Percentiles rank a stretch among this genome's conserved stretches.
phyloP scores from a whole-genome alignment of 2,888 invertebrate genomes.

The Nyleta sp. region DNA sequence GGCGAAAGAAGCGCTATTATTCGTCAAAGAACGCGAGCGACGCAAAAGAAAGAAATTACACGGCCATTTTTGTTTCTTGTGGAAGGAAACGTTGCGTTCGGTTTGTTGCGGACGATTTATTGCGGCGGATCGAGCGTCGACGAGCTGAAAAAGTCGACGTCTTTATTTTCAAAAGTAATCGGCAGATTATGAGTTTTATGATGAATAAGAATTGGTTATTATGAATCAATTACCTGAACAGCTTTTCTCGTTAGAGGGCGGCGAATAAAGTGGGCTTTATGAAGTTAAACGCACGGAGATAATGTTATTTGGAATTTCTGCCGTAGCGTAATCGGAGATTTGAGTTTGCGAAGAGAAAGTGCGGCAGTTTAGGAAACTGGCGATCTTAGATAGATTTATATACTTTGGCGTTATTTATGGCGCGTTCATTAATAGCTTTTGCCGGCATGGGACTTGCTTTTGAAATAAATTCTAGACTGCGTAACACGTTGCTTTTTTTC shows the following conservation, averaged over 20 bases:
- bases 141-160: slow-evolving; percentile 42
- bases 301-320: slow-evolving; percentile 49
- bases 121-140: slow-evolving; percentile 28
- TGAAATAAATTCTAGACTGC: no score
- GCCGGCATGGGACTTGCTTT: background rate
- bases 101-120: slow-evolving; percentile 60
- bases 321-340: slow-evolving; percentile 14
- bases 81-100: slow-evolving; percentile 30
- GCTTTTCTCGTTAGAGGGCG: slow-evolving; percentile 40
- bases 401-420: slow-evolving; percentile 18
- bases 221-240: slow-evolving; percentile 53
- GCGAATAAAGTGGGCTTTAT: slow-evolving; percentile 36
- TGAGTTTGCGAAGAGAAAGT: slow-evolving; percentile 41
- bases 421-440: slow-evolving; percentile 27
- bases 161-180: slow-evolving; percentile 61
- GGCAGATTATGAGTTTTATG: slow-evolving; percentile 52
- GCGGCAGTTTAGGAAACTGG: slow-evolving; percentile 26
- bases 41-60: no score
- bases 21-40: slow-evolving; percentile 37
- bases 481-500: no score
- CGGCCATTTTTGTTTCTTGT: slow-evolving; percentile 52
- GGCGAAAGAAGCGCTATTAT: slow-evolving; percentile 44
- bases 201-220: slow-evolving; percentile 50
- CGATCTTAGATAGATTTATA: slow-evolving; percentile 33
- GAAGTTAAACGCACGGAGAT: slow-evolving; percentile 46